phyloP scores from a whole-genome alignment of 2,888 invertebrate species.

The Chymomyza fuscimana region DNA sequence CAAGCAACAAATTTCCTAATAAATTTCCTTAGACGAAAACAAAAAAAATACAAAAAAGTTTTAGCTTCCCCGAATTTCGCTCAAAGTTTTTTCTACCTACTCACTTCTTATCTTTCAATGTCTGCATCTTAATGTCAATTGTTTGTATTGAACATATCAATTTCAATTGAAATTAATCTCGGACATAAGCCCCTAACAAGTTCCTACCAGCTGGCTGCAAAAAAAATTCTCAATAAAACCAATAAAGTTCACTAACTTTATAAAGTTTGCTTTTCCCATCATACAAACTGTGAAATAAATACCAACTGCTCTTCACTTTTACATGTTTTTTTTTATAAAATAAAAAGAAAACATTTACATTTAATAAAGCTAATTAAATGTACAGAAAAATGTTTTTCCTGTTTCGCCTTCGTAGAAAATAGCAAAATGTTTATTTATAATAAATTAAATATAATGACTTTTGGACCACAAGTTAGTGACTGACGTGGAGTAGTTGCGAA shows the following conservation, averaged over 20 bases:
- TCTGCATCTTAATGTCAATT: neutral
- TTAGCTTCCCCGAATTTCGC: neutral
- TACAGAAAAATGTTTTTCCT: constrained; percentile 40
- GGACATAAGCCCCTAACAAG: neutral
- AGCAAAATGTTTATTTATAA: neutral
- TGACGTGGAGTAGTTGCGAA: no score
- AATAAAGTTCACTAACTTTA: neutral
- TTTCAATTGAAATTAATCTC: neutral
- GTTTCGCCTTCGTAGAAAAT: neutral
- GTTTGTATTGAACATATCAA: neutral
- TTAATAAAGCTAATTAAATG: constrained; percentile 73
- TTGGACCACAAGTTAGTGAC: no score
- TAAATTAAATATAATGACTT: no score
- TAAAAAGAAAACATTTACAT: constrained; percentile 58
- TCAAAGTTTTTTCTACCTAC: no score
- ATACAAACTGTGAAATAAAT: neutral
- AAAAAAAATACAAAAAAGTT: neutral
- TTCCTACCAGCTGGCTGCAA: neutral
- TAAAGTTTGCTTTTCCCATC: neutral
- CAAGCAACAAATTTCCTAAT: no score
- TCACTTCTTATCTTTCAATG: neutral
- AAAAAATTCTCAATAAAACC: neutral
- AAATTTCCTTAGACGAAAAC: no score
- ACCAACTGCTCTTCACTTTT: neutral
- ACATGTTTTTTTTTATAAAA: neutral